Evolutionary conservation across 2,888 invertebrate species (phyloP).

Genomic region (Acrobasis repandana): DNA sequence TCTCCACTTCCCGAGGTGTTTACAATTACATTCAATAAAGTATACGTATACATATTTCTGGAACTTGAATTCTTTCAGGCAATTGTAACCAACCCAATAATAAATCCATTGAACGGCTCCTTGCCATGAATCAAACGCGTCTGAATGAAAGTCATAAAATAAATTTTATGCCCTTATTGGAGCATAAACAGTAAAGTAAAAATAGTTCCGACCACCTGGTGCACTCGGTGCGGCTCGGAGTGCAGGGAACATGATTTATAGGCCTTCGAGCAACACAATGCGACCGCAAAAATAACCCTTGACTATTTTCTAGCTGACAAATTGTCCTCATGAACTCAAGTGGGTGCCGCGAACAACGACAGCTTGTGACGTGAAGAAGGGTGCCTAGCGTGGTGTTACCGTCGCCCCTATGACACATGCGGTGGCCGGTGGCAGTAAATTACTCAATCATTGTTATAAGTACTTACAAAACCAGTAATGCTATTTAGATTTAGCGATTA

Average conservation of each 20-base stretch:
- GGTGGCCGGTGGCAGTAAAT: conserved; percentile 46
- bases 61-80: conserved; percentile 21
- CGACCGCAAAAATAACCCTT: conserved; percentile 78
- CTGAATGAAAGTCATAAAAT: conserved; percentile 73
- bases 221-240: conserved; percentile 59
- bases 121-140: conserved; percentile 62
- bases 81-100: conserved; percentile 35
- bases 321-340: conserved; percentile 58
- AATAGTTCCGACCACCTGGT: conserved; percentile 78
- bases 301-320: conserved; percentile 65
- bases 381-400: conserved; percentile 25
- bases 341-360: conserved; percentile 32
- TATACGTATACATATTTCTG: conserved; percentile 19
- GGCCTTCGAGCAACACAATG: conserved; percentile 63
- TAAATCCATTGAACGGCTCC: conserved; percentile 43
- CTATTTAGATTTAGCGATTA: neutral
- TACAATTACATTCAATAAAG: conserved; percentile 6
- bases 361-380: conserved; percentile 11
- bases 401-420: conserved; percentile 37
- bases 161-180: conserved; percentile 69
- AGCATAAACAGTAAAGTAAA: conserved; percentile 68
- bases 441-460: conserved; percentile 23
- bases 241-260: conserved; percentile 71
- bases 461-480: neutral
- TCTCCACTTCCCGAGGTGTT: neutral